These are phyloP conservation scores for Numenius arquata DNA, from an alignment of 2,113 vertebrate genomes.

Conservation along the genomic window DNA sequence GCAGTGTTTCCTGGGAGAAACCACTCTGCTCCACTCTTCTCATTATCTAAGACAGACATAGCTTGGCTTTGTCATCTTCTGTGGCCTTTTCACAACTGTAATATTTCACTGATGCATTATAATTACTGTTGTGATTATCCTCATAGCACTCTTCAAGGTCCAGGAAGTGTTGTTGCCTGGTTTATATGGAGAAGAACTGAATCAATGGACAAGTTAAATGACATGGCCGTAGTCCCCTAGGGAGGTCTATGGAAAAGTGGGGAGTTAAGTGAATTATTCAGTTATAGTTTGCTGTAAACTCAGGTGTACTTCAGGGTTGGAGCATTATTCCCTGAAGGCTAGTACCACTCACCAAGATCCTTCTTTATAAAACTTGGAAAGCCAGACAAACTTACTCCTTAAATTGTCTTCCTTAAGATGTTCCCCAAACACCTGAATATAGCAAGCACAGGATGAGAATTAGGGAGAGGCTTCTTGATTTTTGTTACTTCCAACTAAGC, in stretches of 20 bases:
- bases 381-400: not conserved
- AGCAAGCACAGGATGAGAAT: not conserved
- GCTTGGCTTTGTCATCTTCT: not conserved
- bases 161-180: not conserved
- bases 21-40: not conserved
- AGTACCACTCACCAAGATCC: not conserved
- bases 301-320: not conserved
- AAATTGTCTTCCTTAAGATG: not conserved
- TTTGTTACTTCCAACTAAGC: not conserved
- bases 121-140: not conserved
- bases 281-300: not conserved
- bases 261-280: not conserved
- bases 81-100: not conserved
- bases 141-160: not conserved
- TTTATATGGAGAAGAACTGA: not conserved
- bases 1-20: not conserved
- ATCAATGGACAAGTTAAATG: not conserved
- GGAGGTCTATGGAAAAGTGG: not conserved
- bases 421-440: not conserved
- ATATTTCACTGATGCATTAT: not conserved
- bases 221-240: rapidly evolving
- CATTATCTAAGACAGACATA: not conserved
- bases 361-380: not conserved
- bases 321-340: not conserved
- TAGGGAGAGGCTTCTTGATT: not conserved